Conservation (phyloP, 2,888 invertebrate species). For the Sturmia bella region DNA sequence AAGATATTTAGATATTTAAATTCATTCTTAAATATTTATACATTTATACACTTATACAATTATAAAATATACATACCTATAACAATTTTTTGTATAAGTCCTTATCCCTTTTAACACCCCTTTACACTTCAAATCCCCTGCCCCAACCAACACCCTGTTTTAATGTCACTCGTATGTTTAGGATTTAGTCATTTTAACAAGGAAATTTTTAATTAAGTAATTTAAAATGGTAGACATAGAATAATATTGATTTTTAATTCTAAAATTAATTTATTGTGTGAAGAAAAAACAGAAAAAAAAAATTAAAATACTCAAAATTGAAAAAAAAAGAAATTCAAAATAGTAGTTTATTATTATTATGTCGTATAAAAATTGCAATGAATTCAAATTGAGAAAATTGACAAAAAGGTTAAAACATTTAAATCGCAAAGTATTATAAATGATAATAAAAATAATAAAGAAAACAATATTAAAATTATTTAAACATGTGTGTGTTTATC, state of each 20-base stretch:
- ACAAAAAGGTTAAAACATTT: conserved; percentile 57
- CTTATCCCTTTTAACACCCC: not conserved
- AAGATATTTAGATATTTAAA: conserved; percentile 62
- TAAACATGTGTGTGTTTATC: not conserved
- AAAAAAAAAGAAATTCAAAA: conserved; percentile 45
- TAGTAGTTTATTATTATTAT: conserved; percentile 63
- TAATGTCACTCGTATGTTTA: conserved; percentile 53
- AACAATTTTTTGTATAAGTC: conserved; percentile 16
- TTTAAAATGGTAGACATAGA: conserved; percentile 39
- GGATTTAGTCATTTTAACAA: conserved; percentile 58
- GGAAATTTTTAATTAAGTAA: conserved; percentile 53
- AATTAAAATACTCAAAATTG: conserved; percentile 8
- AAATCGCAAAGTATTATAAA: conserved; percentile 65
- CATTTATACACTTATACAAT: conserved; percentile 33
- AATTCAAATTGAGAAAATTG: conserved; percentile 52
- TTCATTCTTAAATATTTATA: conserved; percentile 42
- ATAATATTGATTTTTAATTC: conserved; percentile 61
- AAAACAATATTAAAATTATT: conserved; percentile 54
- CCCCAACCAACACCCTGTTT: conserved; percentile 31
- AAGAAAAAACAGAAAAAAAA: conserved; percentile 23
- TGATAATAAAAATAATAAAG: conserved; percentile 61
- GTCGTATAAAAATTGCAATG: conserved; percentile 62
- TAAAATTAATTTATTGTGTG: conserved; percentile 53
- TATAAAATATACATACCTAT: conserved; percentile 30
- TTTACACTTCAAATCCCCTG: not conserved